Evolutionary conservation across 2,797 vertebrate genomes (phyloP).

Genomic region (Acanthurus tractus): DNA sequence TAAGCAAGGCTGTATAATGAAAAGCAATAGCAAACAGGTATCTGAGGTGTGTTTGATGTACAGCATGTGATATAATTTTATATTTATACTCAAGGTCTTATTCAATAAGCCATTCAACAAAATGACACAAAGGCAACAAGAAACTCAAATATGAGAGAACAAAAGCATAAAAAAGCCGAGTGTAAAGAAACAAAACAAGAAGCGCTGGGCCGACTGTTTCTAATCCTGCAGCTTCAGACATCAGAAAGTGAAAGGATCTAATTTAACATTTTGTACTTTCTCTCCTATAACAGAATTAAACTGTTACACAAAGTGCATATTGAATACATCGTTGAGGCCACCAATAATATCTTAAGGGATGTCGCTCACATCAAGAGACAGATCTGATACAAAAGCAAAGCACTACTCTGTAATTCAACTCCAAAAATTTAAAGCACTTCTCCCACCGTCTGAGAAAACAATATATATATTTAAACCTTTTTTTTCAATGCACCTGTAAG

Average conservation of each 20-base stretch:
- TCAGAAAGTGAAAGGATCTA: constrained; percentile 13
- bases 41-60: constrained; percentile 31
- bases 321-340: constrained; percentile 75
- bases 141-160: constrained; percentile 28
- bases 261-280: constrained; percentile 16
- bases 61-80: neutral
- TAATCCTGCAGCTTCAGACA: constrained; percentile 15
- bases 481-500: constrained; percentile 12
- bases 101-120: constrained; percentile 19
- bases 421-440: constrained; percentile 72
- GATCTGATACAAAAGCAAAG: constrained; percentile 65
- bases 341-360: constrained; percentile 63
- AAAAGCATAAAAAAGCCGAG: constrained; percentile 22
- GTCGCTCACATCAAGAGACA: constrained; percentile 57
- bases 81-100: constrained; percentile 21
- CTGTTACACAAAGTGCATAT: constrained; percentile 77
- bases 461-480: constrained; percentile 7
- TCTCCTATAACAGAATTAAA: constrained; percentile 45
- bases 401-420: constrained; percentile 62
- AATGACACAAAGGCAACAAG: constrained; percentile 29
- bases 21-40: constrained; percentile 9
- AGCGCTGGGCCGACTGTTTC: constrained; percentile 17
- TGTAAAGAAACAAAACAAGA: constrained; percentile 21
- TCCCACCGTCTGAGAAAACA: constrained; percentile 48
- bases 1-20: constrained; percentile 11